phyloP scores from a whole-genome alignment of 2,797 vertebrate species.

The Cossypha caffra region DNA sequence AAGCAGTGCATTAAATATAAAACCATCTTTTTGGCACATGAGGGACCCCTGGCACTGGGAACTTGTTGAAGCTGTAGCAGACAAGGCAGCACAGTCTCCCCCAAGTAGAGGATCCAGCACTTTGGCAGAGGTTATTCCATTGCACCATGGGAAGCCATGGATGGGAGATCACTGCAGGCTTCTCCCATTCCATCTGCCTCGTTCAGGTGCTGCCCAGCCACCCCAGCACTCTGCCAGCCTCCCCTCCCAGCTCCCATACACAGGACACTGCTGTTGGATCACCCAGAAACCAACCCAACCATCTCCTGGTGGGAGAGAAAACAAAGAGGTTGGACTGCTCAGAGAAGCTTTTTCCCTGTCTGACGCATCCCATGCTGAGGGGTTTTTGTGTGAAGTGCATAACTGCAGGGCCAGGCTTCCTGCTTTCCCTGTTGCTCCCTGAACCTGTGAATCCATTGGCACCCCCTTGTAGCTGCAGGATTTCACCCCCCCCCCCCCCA shows the following conservation, averaged over 20 bases:
- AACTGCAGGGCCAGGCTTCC: not conserved
- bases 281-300: fast-evolving
- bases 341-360: not conserved
- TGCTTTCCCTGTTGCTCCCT: not conserved
- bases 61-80: not conserved
- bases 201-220: not conserved
- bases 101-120: not conserved
- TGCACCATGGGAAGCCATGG: fast-evolving
- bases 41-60: not conserved
- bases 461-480: fast-evolving
- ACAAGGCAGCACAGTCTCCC: not conserved
- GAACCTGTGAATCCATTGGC: not conserved
- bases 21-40: not conserved
- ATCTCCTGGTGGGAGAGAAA: not conserved
- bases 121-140: not conserved
- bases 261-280: not conserved
- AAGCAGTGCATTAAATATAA: not conserved
- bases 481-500: not conserved
- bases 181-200: not conserved
- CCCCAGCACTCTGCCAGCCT: not conserved
- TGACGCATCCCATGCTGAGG: fast-evolving
- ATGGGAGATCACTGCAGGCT: not conserved
- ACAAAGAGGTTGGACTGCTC: not conserved
- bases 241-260: not conserved
- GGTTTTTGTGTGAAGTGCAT: not conserved